Conservation (phyloP, 2,888 invertebrate genomes). For the Branchinecta sandiegonensis region DNA sequence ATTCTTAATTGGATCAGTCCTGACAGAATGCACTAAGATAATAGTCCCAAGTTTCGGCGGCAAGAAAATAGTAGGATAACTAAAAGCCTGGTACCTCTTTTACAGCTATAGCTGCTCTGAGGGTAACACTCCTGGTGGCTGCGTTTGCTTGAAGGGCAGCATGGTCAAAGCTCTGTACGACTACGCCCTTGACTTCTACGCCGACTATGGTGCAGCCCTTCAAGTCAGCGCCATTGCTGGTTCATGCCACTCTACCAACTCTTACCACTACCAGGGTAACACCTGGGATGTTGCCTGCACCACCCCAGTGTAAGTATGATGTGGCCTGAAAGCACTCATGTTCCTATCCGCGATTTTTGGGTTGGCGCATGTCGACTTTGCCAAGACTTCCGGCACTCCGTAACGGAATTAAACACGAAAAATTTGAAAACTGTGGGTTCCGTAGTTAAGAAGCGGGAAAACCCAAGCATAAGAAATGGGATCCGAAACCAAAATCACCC, state of each 20-base stretch:
- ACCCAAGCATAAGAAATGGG: no score
- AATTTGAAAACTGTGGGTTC: no score
- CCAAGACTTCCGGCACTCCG: no score
- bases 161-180: slow-evolving; percentile 24
- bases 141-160: slow-evolving; percentile 21
- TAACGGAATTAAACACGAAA: no score
- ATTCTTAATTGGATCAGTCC: neutral
- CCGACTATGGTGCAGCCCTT: slow-evolving; percentile 19
- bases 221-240: slow-evolving; percentile 25
- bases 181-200: slow-evolving; percentile 24
- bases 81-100: neutral
- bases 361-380: no score
- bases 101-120: slow-evolving; percentile 19
- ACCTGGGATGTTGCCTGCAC: slow-evolving; percentile 26
- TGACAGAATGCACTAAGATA: no score
- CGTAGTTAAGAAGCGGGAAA: no score
- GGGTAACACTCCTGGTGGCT: slow-evolving; percentile 24
- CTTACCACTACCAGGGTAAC: slow-evolving; percentile 25
- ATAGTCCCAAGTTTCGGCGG: no score
- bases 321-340: no score
- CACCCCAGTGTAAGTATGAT: slow-evolving; percentile 21
- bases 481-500: no score
- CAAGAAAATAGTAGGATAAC: no score
- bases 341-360: no score
- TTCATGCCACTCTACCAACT: slow-evolving; percentile 25